Evolutionary conservation across 2,113 vertebrate genomes (phyloP), one percentile per base, ranked within the genome.

Genomic region (Donacobius atricapilla): DNA sequence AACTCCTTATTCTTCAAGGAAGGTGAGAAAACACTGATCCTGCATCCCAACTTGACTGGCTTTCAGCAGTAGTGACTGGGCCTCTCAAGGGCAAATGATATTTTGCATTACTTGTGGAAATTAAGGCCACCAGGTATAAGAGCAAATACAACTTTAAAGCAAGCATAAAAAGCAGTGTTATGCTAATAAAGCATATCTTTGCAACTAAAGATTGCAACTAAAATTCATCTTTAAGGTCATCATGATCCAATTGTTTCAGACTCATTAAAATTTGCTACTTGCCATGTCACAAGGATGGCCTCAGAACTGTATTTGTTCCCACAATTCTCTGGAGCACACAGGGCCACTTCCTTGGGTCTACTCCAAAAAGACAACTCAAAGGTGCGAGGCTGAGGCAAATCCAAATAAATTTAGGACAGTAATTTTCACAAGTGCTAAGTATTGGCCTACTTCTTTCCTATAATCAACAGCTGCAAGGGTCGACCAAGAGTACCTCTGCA

Each of bases 401-500:
- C 25, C 70, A 83, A 85, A 81, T 51, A 66, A 70, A 90, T 89
- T 95, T 65, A 86, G 92, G 86, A 63, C 47, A 80, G 14, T 24
- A 65, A 88, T 88, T 83, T 93, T 80, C 75, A 73, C 42, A 58
- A 35, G 63, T 24, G 53, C 45, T 37, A 83, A 76, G 31, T 57
- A 35, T 22, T 80, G 68, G 42, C 96, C 92, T 92, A 94, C 83
- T 80, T 94, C 50, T 91, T 76, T 3, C 1, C 37, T 35, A 11
- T 28, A 12, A 44, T n/a, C 82, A 94, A 79, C 28, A 77, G 63
- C 71, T 86, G 54, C 42, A 83, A 58, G 93, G 94, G 66, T 86
- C 95, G 92, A 94, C 60, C 86, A 92, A 83, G 58, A 95, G 14
- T 66, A 42, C 44, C 78, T 86, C n/a, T 47, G 60, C 63, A 93